A percentile compares a stretch with the other conserved stretches of the same genome.
Conservation (phyloP, 2,888 invertebrate genomes). For the Nebria brevicollis region DNA sequence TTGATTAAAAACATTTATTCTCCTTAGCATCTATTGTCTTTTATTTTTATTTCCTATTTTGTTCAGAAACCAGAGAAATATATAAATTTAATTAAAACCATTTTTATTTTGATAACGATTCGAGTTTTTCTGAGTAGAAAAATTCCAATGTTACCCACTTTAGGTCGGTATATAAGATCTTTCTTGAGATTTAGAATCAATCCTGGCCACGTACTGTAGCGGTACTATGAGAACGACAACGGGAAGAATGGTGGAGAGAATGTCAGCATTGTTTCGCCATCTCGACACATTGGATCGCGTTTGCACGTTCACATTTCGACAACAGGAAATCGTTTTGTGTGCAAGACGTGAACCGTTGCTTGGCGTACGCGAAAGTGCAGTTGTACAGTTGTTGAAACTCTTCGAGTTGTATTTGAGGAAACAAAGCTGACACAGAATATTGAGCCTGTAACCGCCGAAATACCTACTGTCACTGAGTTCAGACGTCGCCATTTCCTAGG, state of each 20-base stretch:
- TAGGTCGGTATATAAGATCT: background rate
- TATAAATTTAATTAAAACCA: background rate
- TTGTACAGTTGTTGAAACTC: slow-evolving; percentile 20
- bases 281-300: background rate
- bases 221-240: background rate
- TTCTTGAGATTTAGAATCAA: slow-evolving; percentile 3
- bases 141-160: background rate
- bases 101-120: background rate
- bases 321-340: slow-evolving; percentile 7
- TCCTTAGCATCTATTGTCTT: background rate
- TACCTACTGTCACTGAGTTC: slow-evolving; percentile 5
- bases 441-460: background rate
- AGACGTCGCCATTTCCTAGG: slow-evolving; percentile 5
- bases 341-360: slow-evolving; percentile 15
- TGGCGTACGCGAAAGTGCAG: slow-evolving; percentile 10
- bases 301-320: slow-evolving; percentile 2
- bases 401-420: slow-evolving; percentile 20
- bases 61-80: background rate
- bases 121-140: background rate
- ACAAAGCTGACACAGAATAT: slow-evolving; percentile 19
- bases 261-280: slow-evolving; percentile 12
- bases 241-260: background rate
- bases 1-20: background rate
- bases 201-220: background rate
- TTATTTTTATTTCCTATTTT: background rate